Conservation (phyloP, 2,888 invertebrate genomes). For the Rosalia funebris region DNA sequence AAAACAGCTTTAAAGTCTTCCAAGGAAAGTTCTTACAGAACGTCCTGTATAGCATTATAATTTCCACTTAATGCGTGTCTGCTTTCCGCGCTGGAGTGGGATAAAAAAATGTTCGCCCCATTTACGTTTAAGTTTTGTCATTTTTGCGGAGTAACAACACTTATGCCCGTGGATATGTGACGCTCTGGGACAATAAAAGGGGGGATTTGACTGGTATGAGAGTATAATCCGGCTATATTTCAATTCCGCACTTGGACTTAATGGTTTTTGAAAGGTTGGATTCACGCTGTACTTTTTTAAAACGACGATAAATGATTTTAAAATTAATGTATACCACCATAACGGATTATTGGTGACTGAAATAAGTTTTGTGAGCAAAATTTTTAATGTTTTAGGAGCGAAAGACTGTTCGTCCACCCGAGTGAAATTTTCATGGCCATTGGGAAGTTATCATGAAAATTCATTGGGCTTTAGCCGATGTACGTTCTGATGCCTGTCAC, state of each 20-base stretch:
- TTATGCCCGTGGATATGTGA: conserved; percentile 51
- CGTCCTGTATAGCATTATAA: too few relatives aligned
- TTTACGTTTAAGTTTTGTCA: conserved; percentile 60
- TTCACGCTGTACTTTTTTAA: conserved; percentile 29
- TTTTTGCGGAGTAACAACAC: conserved; percentile 59
- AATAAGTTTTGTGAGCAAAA: background rate
- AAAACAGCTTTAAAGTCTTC: too few relatives aligned
- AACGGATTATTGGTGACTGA: too few relatives aligned
- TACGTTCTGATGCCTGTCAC: conserved; percentile 38
- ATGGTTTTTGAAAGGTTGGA: conserved; percentile 40
- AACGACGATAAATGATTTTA: background rate
- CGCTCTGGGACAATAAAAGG: conserved; percentile 57
- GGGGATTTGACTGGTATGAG: conserved; percentile 52
- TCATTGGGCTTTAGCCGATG: conserved; percentile 41
- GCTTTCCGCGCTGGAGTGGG: too few relatives aligned
- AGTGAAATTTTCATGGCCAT: conserved; percentile 46
- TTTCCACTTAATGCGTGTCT: too few relatives aligned
- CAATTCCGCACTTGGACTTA: conserved; percentile 43
- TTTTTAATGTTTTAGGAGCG: too few relatives aligned
- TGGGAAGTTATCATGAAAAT: conserved; percentile 52
- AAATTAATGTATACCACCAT: too few relatives aligned
- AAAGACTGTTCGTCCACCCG: background rate
- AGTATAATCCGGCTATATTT: conserved; percentile 52
- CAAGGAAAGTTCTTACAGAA: too few relatives aligned
- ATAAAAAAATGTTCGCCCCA: too few relatives aligned